Base-by-base conservation (phyloP, 2,888 invertebrate species). In the Altica lythri region DNA sequence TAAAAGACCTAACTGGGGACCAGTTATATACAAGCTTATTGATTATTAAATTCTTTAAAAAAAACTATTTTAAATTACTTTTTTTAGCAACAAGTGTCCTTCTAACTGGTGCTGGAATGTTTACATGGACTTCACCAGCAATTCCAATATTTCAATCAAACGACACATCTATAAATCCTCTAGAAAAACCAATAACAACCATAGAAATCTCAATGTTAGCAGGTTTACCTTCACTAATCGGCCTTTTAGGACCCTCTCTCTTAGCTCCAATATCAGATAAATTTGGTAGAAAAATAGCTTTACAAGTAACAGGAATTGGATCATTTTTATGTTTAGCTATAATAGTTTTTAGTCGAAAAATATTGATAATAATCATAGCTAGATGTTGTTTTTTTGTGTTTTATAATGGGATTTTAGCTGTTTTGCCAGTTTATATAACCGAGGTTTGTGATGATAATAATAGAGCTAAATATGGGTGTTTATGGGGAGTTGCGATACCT, bases 401-500 rank as follows among this genome's bases (percentile, higher is more conserved):
- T 6, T 25, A n/a, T 12, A 4, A 4, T 8, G 30, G 34, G 12
- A 6, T 13, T 8, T 10, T 42, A 18, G 12, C 38, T n/a, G 22
- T 40, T 13, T 4, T 48, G 9, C 25, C 43, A 2, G 25, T 53
- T n/a, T 48, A 32, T 17, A 19, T 48, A 3, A 27, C 25, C 8
- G 55, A 55, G 30, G 34, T 55, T 2, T 37, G 38, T 22, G 55
- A 55, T 18, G 29, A 44, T 27, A 45, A 50, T 17, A 50, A 55
- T 25, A 29, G 55, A 38, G 55, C 22, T 2, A 50, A 50, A 12
- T 38, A 38, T 10, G 37, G 50, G 1, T 50, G 38, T 12, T 16
- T 55, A 4, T 3, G 44, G 12, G 38, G 30, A 4, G 4, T 45
- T 5, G 29, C 19, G 3, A 13, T 25, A 2, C 46, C 27, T 1